Base-by-base conservation (phyloP, 2,113 vertebrate species). In the Onychostruthus taczanowskii region DNA sequence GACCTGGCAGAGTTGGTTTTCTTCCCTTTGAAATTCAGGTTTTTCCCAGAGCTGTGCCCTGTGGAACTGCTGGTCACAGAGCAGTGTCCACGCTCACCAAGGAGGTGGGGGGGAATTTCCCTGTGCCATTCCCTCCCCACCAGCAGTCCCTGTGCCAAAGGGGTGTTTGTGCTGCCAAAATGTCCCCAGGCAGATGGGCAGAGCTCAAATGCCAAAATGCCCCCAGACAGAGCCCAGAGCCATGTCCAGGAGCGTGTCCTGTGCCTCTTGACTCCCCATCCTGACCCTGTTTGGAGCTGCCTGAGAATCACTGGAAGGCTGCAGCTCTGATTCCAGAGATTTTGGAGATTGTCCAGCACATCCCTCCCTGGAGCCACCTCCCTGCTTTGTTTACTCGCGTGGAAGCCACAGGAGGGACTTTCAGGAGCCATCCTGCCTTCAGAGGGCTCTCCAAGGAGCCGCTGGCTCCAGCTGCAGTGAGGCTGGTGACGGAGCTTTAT, bases 21-120 rank as follows among this genome's bases (percentile, higher is more conserved):
- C 1, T 41, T 13, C 23, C 37, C 24, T 61, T 46, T 64, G 63
- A 44, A 76, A 82, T 26, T 4, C 84, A 28, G 63, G 33, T 31
- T 81, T 77, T 24, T 59, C 61, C 47, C 37, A 63, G 41, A 44
- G 43, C 43, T n/a, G 69, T 31, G 87, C 72, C 1, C 0, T 6
- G 11, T 7, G 35, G 41, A 23, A 1, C 46, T 12, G 43, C 83
- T 39, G 63, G 31, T 2, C 30, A 3, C 2, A 18, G 20, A 19
- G 0, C 13, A 27, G 27, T 4, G 30, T 5, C 35, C 24, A 7
- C 3, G 0, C 55, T 16, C 55, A 10, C 31, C 26, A 2, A 31
- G 56, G 35, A 50, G 27, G 14, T 53, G 62, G 15, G 41, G 8
- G 10, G 20, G 63, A 14, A 4, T 19, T 31, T 41, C 4, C 10